Evolutionary conservation across 2,797 vertebrate genomes (phyloP).

Genomic region (Neosilurus hyrtlii): DNA sequence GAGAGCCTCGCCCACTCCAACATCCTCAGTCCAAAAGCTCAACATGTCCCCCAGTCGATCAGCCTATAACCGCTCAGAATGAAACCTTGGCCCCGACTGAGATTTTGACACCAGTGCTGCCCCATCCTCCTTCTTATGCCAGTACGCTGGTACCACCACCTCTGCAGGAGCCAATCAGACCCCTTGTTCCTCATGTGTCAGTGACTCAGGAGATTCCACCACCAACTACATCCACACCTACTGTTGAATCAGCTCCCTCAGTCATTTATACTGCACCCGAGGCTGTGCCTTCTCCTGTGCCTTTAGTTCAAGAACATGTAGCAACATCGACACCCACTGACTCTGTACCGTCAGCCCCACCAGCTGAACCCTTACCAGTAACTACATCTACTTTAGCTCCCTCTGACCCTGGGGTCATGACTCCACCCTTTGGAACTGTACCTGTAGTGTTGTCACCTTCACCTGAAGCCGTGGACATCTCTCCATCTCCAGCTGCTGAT

Average conservation of each 20-base stretch:
- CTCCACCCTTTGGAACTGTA: background rate
- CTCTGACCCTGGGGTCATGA: background rate
- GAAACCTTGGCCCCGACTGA: conserved; percentile 48
- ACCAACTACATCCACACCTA: background rate
- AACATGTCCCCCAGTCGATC: conserved; percentile 32
- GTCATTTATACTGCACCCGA: background rate
- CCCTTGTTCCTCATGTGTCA: conserved; percentile 10
- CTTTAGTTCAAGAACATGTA: conserved; percentile 30
- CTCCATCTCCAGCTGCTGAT: background rate
- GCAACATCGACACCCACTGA: conserved; percentile 24
- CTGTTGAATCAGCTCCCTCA: conserved; percentile 17
- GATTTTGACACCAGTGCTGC: conserved; percentile 47
- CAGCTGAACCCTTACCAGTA: background rate
- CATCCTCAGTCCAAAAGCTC: conserved; percentile 37
- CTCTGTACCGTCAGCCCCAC: conserved; percentile 9
- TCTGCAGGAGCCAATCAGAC: conserved; percentile 38
- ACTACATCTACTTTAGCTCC: background rate
- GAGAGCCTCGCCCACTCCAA: conserved; percentile 65
- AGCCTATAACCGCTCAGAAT: conserved; percentile 17
- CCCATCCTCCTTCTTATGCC: conserved; percentile 43
- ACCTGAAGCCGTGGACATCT: background rate
- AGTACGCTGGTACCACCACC: conserved; percentile 34
- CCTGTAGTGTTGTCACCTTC: background rate
- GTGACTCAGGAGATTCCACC: conserved; percentile 21
- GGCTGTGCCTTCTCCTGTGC: conserved; percentile 2